Conservation (phyloP, 53 echinoderm and acorn worm species). For the Actinopyga echinites region DNA sequence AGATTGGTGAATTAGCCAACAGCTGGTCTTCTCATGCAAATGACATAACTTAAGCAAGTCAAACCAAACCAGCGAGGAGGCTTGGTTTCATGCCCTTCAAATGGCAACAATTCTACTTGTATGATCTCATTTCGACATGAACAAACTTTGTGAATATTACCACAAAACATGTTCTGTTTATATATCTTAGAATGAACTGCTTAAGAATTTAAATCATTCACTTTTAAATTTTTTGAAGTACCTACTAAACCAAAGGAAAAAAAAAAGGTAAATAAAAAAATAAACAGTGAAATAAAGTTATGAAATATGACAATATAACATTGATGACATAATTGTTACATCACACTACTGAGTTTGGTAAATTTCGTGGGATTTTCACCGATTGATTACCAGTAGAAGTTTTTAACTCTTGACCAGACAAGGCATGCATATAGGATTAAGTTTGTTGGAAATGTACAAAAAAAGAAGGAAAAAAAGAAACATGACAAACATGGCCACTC, state of each 20-base stretch:
- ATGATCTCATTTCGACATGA: too few species aligned
- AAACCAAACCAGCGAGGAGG: too few species aligned
- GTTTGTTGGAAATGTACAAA: constrained; percentile 36
- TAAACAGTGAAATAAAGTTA: constrained; percentile 30
- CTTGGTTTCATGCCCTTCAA: too few species aligned
- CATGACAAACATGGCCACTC: too few species aligned
- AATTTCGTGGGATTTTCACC: background rate
- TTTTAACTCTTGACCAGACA: constrained; percentile 31
- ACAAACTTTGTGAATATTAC: too few species aligned
- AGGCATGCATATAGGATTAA: constrained; percentile 35
- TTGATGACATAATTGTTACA: constrained; percentile 20
- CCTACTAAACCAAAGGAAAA: constrained; percentile 9
- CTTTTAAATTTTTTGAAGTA: background rate
- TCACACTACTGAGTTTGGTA: background rate
- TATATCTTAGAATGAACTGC: too few species aligned
- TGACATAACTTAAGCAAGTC: too few species aligned
- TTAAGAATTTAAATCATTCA: too few species aligned
- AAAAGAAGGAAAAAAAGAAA: background rate
- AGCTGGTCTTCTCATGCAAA: too few species aligned
- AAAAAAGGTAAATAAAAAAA: constrained; percentile 14
- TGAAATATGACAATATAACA: constrained; percentile 38
- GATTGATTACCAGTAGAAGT: background rate
- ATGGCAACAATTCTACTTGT: too few species aligned
- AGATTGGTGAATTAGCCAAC: too few species aligned
- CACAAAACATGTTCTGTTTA: too few species aligned